Percentiles rank a stretch among this genome's conserved stretches.
Conservation (phyloP, 1,140 invertebrate genomes). For the Heliconius hermathena region DNA sequence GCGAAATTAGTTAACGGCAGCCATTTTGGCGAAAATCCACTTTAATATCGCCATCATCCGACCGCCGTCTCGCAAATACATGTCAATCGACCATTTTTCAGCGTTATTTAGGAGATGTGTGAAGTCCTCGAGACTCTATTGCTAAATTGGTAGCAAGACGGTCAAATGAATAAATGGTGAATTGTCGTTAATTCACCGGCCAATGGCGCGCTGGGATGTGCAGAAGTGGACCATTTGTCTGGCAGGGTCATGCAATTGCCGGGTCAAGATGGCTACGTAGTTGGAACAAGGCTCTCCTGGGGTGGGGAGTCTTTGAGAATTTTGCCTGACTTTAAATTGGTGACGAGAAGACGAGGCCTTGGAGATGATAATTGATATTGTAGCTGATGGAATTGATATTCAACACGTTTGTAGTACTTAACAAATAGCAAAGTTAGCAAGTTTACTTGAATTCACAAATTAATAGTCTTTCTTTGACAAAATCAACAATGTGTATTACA, state of each 20-base stretch:
- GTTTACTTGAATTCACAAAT: not conserved
- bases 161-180: slow-evolving; percentile 72
- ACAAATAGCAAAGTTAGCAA: not conserved
- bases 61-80: slow-evolving; percentile 60
- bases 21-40: slow-evolving; percentile 76
- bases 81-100: slow-evolving; percentile 66
- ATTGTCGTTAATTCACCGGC: slow-evolving; percentile 73
- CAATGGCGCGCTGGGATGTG: slow-evolving; percentile 61
- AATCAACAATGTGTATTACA: no score
- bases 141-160: slow-evolving; percentile 71
- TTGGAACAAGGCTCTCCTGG: not conserved
- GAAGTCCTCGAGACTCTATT: slow-evolving; percentile 49
- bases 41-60: slow-evolving; percentile 51
- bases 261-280: slow-evolving; percentile 52
- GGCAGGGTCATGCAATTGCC: slow-evolving; percentile 64
- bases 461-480: no score
- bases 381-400: not conserved
- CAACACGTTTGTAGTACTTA: not conserved
- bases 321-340: not conserved
- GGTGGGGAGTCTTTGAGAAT: not conserved
- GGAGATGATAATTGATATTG: not conserved
- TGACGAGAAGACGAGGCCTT: not conserved
- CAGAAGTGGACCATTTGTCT: slow-evolving; percentile 72
- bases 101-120: slow-evolving; percentile 41
- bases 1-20: slow-evolving; percentile 47